A percentile compares a stretch with the other conserved stretches of the same genome.
Conservation (phyloP, 2,797 vertebrate genomes). For the Cyclopterus lumpus region DNA sequence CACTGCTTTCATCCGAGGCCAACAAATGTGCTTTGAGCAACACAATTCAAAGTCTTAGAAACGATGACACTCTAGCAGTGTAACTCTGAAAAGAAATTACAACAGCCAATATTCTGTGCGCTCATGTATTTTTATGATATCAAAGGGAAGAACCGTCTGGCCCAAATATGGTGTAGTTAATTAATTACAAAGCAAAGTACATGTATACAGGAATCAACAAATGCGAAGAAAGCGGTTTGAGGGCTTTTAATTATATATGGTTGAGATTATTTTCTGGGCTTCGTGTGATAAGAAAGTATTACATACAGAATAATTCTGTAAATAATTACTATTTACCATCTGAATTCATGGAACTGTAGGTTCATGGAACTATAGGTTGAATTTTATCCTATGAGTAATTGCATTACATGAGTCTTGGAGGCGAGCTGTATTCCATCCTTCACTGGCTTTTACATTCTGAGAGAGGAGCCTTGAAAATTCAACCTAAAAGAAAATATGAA, state of each 20-base stretch:
- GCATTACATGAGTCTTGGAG: background rate
- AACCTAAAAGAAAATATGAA: background rate
- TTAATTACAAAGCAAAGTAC: conserved; percentile 38
- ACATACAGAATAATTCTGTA: conserved; percentile 13
- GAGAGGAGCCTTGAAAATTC: background rate
- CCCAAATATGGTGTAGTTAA: conserved; percentile 39
- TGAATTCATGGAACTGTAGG: background rate
- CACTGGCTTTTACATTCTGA: background rate
- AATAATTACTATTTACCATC: background rate
- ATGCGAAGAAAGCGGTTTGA: conserved; percentile 26
- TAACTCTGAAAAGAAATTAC: conserved; percentile 44
- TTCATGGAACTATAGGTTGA: no score
- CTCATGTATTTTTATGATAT: conserved; percentile 41
- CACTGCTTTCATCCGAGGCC: conserved; percentile 69
- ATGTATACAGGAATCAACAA: conserved; percentile 18
- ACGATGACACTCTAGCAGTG: conserved; percentile 53
- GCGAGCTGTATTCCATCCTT: background rate
- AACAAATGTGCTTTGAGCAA: conserved; percentile 63
- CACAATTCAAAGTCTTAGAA: conserved; percentile 63
- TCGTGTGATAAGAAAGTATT: background rate
- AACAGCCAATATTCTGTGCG: conserved; percentile 57
- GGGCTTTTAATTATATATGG: background rate
- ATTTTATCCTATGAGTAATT: conserved; percentile 5
- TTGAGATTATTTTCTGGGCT: background rate
- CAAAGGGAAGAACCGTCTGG: conserved; percentile 43